These are phyloP conservation scores for Habroteleia sp. DNA, from an alignment of 2,888 invertebrate species.

Conservation along the genomic window DNA sequence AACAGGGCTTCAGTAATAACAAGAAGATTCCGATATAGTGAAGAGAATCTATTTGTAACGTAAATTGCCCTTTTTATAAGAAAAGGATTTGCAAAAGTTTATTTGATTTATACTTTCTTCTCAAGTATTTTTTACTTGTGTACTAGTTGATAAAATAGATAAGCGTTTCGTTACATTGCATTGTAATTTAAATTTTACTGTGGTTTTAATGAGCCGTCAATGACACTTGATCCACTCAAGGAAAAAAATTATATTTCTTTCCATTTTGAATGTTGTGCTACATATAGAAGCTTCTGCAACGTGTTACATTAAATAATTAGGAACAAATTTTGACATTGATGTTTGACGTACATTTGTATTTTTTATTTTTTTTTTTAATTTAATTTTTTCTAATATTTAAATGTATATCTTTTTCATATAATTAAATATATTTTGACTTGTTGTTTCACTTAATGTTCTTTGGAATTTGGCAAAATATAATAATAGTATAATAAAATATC, in stretches of 20 bases:
- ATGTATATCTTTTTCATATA: too few species aligned
- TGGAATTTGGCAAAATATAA: too few species aligned
- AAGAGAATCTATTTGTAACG: too few species aligned
- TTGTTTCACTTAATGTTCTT: too few species aligned
- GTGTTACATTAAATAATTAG: constrained; percentile 53
- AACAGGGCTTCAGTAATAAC: too few species aligned
- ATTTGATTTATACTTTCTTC: constrained; percentile 53
- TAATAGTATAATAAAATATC: constrained; percentile 40
- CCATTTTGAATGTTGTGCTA: constrained; percentile 42
- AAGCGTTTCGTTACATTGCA: constrained; percentile 49
- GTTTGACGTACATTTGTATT: constrained; percentile 25
- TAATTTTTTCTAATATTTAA: too few species aligned
- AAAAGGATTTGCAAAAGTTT: constrained; percentile 9
- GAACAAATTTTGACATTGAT: constrained; percentile 64
- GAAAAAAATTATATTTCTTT: constrained; percentile 24
- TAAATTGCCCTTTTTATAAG: too few species aligned
- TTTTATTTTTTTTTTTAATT: constrained; percentile 4
- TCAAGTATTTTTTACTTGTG: constrained; percentile 41
- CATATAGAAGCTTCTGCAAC: constrained; percentile 41
- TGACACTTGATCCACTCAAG: too few species aligned
- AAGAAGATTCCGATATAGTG: too few species aligned
- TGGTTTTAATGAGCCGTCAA: too few species aligned
- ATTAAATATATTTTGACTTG: too few species aligned
- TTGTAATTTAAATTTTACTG: constrained; percentile 19
- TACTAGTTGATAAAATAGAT: constrained; percentile 54